Conservation (phyloP, 2,113 vertebrate species). For the Taxidea taxus region DNA sequence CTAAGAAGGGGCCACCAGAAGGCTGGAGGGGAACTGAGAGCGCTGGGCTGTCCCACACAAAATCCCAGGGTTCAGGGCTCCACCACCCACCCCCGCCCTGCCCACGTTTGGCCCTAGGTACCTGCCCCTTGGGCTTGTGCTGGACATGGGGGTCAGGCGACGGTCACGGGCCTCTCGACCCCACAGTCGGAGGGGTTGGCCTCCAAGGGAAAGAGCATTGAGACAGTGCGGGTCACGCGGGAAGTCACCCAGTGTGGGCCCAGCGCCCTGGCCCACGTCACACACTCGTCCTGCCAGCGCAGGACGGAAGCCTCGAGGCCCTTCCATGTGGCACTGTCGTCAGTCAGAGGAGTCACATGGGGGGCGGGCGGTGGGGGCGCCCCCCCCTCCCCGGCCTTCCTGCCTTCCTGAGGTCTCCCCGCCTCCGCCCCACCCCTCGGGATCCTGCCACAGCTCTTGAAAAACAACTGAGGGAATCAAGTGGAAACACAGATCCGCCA, state of each 20-base stretch:
- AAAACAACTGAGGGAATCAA: constrained; percentile 81
- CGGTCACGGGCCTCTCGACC: background rate
- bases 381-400: constrained; percentile 24
- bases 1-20: background rate
- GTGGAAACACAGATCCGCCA: constrained; percentile 74
- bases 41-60: rapidly evolving
- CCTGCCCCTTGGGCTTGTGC: background rate
- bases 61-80: background rate
- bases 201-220: background rate
- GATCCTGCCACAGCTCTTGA: constrained; percentile 53
- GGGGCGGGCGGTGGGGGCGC: background rate
- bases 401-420: constrained; percentile 55
- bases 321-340: constrained; percentile 55
- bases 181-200: background rate
- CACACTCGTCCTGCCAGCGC: background rate
- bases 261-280: constrained; percentile 49
- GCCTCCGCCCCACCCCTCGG: constrained; percentile 30
- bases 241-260: constrained; percentile 31
- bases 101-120: background rate
- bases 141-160: background rate
- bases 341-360: constrained; percentile 79
- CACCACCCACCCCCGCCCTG: too few relatives aligned
- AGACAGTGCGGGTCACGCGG: constrained; percentile 51
- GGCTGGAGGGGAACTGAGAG: background rate
- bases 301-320: constrained; percentile 73